Evolutionary conservation across 2,113 vertebrate genomes (phyloP).

Genomic region (Caranx ignobilis): DNA sequence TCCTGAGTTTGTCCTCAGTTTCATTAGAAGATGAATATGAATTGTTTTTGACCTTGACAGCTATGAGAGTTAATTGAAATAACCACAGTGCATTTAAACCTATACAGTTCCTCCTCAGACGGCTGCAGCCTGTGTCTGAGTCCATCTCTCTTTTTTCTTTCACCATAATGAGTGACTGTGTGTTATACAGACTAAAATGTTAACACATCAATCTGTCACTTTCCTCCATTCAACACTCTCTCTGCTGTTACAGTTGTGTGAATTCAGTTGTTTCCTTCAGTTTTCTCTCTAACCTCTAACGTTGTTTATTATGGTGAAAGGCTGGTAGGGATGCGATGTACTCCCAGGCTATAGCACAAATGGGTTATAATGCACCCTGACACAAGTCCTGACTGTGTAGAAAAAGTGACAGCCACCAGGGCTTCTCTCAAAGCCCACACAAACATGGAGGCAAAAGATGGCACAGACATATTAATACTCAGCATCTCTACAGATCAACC

Average conservation of each 20-base stretch:
- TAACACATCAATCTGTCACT: neutral
- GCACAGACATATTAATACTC: neutral
- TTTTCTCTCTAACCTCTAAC: no score
- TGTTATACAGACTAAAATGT: neutral
- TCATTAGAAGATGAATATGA: neutral
- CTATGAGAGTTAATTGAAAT: slow-evolving; percentile 1
- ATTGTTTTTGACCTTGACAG: neutral
- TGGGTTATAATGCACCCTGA: no score
- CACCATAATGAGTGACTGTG: neutral
- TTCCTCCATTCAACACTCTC: no score
- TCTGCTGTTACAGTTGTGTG: no score
- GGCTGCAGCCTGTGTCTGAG: neutral
- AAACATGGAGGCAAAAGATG: neutral
- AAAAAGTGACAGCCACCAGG: neutral
- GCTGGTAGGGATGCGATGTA: no score
- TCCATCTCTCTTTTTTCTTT: neutral
- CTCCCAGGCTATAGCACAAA: no score
- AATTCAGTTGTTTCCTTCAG: no score
- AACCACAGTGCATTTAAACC: neutral
- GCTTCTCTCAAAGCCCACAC: neutral
- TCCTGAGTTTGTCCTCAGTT: neutral
- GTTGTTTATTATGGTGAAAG: no score
- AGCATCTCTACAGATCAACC: neutral
- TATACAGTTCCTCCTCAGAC: no score
- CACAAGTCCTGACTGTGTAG: neutral